phyloP scores from a whole-genome alignment of 2,797 vertebrate species.

The Carapus acus region DNA sequence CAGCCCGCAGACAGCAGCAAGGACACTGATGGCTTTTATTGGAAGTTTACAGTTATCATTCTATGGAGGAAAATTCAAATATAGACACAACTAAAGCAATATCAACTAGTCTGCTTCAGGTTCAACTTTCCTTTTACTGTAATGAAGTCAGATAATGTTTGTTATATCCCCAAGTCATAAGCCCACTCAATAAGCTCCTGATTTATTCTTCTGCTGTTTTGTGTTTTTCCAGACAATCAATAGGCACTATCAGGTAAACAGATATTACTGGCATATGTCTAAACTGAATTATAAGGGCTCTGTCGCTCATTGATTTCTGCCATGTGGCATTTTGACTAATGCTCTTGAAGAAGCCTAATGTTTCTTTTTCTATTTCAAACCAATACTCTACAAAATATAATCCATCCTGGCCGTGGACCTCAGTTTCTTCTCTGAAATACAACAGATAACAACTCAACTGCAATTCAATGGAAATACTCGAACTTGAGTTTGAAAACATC shows the following conservation, averaged over 20 bases:
- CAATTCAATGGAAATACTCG: not conserved
- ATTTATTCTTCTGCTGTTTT: conserved; percentile 46
- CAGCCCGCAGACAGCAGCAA: too few species aligned
- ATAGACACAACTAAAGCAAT: conserved; percentile 27
- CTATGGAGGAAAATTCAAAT: conserved; percentile 14
- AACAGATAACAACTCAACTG: not conserved
- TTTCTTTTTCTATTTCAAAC: conserved; percentile 1
- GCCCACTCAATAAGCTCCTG: conserved; percentile 32
- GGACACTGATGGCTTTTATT: not conserved
- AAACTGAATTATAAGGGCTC: conserved; percentile 44
- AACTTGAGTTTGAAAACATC: too few species aligned
- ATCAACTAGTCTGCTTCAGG: conserved; percentile 30
- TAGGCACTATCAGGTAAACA: conserved; percentile 52
- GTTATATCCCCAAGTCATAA: conserved; percentile 38
- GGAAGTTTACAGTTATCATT: conserved; percentile 14
- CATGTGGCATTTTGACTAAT: conserved; percentile 32
- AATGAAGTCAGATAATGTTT: conserved; percentile 42
- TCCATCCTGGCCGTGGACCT: not conserved
- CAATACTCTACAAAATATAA: not conserved
- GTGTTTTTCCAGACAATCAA: conserved; percentile 50
- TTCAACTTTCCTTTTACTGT: conserved; percentile 55
- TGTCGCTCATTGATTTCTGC: conserved; percentile 36
- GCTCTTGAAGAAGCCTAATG: conserved; percentile 19
- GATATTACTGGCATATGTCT: conserved; percentile 58
- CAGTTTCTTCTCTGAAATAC: not conserved